Evolutionary conservation across 1,140 invertebrate genomes (phyloP).

Genomic region (Notospermus geniculatus): DNA sequence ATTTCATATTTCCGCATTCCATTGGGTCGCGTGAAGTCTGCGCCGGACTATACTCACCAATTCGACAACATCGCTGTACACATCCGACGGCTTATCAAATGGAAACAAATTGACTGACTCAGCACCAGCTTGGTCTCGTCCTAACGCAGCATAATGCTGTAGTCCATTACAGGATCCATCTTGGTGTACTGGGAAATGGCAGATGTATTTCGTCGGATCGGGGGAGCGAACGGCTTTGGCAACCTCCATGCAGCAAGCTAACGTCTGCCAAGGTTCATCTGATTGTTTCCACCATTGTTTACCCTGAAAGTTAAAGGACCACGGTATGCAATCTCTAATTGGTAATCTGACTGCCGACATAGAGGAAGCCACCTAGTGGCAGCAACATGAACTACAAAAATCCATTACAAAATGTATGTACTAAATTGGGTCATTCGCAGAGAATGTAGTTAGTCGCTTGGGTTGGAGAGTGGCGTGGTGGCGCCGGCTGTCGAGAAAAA

Average conservation of each 20-base stretch:
- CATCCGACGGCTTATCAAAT: conserved; percentile 76
- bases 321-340: too few species aligned
- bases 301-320: conserved; percentile 64
- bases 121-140: conserved; percentile 86
- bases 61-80: conserved; percentile 81
- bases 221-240: conserved; percentile 63
- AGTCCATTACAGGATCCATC: conserved; percentile 99
- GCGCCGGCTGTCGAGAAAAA: too few species aligned
- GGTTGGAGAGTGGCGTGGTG: too few species aligned
- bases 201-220: conserved; percentile 72
- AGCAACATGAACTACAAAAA: too few species aligned
- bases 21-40: too few species aligned
- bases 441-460: too few species aligned
- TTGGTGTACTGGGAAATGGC: conserved; percentile 93
- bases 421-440: too few species aligned
- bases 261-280: conserved; percentile 97
- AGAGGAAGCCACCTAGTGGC: too few species aligned
- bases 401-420: too few species aligned
- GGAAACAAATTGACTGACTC: conserved; percentile 82
- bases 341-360: too few species aligned
- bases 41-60: conserved; percentile 68
- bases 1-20: too few species aligned
- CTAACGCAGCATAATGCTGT: conserved; percentile 98
- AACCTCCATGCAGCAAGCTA: conserved; percentile 95
- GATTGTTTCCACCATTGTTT: conserved; percentile 87